These are phyloP conservation scores for Philopedon plagiatum DNA, from an alignment of 2,888 invertebrate genomes.

Conservation along the genomic window DNA sequence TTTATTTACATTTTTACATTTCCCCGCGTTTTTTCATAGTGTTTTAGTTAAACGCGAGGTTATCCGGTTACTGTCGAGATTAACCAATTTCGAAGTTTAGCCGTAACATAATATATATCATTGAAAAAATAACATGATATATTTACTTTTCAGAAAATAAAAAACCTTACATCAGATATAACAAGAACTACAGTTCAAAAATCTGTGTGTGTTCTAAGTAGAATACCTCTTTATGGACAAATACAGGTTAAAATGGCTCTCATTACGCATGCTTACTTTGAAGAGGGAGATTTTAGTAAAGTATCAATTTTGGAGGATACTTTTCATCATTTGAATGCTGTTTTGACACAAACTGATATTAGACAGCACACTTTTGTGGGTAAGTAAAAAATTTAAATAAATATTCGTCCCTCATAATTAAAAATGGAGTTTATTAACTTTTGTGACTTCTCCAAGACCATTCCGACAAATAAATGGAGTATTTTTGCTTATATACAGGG, in stretches of 20 bases:
- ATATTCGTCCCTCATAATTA: too few species aligned
- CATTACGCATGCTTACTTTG: conserved; percentile 97
- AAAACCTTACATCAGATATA: conserved; percentile 93
- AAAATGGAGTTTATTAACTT: too few species aligned
- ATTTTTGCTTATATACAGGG: too few species aligned
- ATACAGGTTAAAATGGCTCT: conserved; percentile 95
- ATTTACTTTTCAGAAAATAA: conserved; percentile 81
- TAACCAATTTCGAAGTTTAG: too few species aligned
- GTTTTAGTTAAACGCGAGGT: too few species aligned
- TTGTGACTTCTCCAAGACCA: too few species aligned
- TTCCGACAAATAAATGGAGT: too few species aligned
- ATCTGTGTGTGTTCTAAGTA: conserved; percentile 95
- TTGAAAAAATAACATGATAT: too few species aligned
- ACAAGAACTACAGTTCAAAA: conserved; percentile 98
- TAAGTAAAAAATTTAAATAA: conserved; percentile 61
- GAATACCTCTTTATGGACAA: conserved; percentile 92
- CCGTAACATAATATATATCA: too few species aligned
- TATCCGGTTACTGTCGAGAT: too few species aligned
- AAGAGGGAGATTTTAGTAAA: conserved; percentile 93
- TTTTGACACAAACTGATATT: conserved; percentile 76
- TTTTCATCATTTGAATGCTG: conserved; percentile 91
- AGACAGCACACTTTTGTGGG: conserved; percentile 79
- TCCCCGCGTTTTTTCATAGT: too few species aligned
- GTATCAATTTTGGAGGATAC: conserved; percentile 92
- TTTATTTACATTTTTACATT: too few species aligned